Percentiles rank a stretch among this genome's conserved stretches.
These are phyloP conservation scores for Drosophila yakuba DNA, from an alignment of 1,140 invertebrate species.

Conservation along the genomic window DNA sequence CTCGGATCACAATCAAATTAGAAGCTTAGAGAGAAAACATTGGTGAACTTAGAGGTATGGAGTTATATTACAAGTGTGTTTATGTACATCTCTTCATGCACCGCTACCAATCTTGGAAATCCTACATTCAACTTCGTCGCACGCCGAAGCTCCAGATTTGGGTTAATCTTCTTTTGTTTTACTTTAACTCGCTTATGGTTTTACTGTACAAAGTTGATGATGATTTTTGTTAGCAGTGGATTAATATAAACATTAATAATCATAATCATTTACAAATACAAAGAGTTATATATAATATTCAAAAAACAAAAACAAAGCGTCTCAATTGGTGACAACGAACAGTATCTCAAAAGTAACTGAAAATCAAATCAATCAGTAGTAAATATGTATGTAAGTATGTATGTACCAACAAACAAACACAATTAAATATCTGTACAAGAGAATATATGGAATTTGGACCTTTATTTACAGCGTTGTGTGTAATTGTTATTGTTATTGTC, in stretches of 20 bases:
- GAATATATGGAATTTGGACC: constrained; percentile 70
- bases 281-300: constrained; percentile 64
- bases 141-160: constrained; percentile 41
- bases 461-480: constrained; percentile 76
- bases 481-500: constrained; percentile 67
- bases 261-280: constrained; percentile 76
- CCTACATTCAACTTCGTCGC: constrained; percentile 55
- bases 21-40: constrained; percentile 23
- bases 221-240: constrained; percentile 75
- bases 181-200: constrained; percentile 57
- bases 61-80: constrained; percentile 48
- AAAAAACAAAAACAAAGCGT: constrained; percentile 71
- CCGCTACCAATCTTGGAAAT: constrained; percentile 61
- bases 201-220: constrained; percentile 74
- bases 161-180: constrained; percentile 22
- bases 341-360: constrained; percentile 61
- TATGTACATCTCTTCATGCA: constrained; percentile 57
- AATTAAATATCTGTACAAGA: constrained; percentile 80
- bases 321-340: constrained; percentile 79
- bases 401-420: constrained; percentile 74
- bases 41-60: constrained; percentile 37
- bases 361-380: constrained; percentile 54
- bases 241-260: constrained; percentile 81
- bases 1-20: constrained; percentile 55
- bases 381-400: constrained; percentile 61